These are phyloP conservation scores for Puma concolor DNA, from an alignment of 2,113 vertebrate species.

Conservation along the genomic window DNA sequence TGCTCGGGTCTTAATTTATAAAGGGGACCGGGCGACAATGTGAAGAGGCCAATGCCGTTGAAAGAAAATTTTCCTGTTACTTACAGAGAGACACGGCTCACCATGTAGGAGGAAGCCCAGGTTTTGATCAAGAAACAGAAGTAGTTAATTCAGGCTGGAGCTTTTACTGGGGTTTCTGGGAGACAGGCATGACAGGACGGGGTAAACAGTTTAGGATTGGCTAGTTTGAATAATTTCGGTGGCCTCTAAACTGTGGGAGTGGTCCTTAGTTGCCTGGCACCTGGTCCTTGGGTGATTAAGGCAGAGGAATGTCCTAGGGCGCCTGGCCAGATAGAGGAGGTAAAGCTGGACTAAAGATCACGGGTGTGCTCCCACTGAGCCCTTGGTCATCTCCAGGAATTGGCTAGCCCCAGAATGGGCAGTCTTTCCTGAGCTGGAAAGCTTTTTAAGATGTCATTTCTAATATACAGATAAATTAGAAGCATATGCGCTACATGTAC, in stretches of 20 bases:
- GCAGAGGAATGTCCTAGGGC: neutral
- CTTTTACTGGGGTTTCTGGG: neutral
- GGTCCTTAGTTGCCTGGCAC: neutral
- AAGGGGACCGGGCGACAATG: neutral
- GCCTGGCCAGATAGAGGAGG: neutral
- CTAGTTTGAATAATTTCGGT: neutral
- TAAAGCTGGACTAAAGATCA: too few relatives aligned
- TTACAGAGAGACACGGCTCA: neutral
- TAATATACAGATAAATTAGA: neutral
- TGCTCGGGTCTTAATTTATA: neutral
- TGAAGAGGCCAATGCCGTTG: neutral
- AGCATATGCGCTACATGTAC: neutral
- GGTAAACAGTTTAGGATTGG: neutral
- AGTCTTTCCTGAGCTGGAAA: neutral
- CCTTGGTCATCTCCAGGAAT: neutral
- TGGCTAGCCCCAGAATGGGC: neutral
- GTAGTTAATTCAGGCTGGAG: neutral
- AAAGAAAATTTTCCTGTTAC: neutral
- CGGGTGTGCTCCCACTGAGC: neutral
- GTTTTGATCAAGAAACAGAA: neutral
- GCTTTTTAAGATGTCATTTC: neutral
- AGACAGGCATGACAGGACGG: neutral
- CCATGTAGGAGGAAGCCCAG: neutral
- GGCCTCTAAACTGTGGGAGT: neutral
- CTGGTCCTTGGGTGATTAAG: neutral